Percentiles rank a stretch among this genome's conserved stretches.
phyloP scores from a whole-genome alignment of 2,113 vertebrate species.

The Cebidichthys violaceus region DNA sequence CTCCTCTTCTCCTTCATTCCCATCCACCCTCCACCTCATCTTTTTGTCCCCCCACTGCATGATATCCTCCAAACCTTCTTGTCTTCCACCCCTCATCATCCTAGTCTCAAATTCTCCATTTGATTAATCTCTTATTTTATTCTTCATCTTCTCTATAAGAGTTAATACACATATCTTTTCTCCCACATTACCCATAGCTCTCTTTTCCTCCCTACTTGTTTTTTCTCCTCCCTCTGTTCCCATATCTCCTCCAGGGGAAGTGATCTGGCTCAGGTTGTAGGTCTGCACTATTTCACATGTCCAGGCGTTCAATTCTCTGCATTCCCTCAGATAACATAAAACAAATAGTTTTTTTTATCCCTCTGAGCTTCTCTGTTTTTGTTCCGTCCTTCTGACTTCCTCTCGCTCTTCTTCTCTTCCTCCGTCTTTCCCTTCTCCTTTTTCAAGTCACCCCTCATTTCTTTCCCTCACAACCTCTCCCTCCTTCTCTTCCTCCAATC shows the following conservation, averaged over 20 bases:
- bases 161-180: conserved; percentile 24
- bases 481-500: conserved; percentile 13
- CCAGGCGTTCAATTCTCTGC: conserved; percentile 45
- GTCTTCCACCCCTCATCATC: conserved; percentile 11
- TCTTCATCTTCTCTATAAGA: conserved; percentile 20
- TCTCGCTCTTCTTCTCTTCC: conserved; percentile 1
- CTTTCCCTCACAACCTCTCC: not conserved
- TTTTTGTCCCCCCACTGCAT: conserved; percentile 28
- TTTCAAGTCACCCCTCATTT: not conserved
- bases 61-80: conserved; percentile 34
- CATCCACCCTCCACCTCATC: conserved; percentile 19
- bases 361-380: conserved; percentile 44
- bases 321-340: conserved; percentile 62
- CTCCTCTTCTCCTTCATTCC: conserved; percentile 47
- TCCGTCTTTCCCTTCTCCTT: not conserved
- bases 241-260: conserved; percentile 57
- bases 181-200: conserved; percentile 8
- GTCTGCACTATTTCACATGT: conserved; percentile 70
- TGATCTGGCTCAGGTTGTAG: conserved; percentile 34
- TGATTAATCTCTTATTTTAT: conserved; percentile 36
- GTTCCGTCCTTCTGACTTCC: conserved; percentile 33
- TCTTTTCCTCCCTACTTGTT: conserved; percentile 24
- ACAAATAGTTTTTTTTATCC: not conserved
- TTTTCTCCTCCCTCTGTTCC: conserved; percentile 34
- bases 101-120: conserved; percentile 3